phyloP scores from a whole-genome alignment of 2,888 invertebrate genomes.

The Cordilura impudica region DNA sequence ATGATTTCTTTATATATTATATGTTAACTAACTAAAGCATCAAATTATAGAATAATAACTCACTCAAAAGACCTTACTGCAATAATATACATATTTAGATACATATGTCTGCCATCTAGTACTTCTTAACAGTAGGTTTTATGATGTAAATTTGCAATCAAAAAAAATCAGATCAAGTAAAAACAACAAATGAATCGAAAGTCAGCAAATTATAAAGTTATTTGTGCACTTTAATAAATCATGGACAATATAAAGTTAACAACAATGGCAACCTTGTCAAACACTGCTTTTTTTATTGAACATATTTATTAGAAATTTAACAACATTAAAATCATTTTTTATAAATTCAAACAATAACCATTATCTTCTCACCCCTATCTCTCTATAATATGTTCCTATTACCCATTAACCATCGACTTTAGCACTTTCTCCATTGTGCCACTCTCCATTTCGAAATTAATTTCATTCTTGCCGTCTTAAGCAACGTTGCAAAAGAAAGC shows the following conservation, averaged over 20 bases:
- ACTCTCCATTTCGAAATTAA: constrained; percentile 6
- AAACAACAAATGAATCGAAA: constrained; percentile 6
- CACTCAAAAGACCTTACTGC: constrained; percentile 32
- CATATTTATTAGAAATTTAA: no score
- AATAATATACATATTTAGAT: constrained; percentile 30
- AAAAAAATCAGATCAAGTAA: constrained; percentile 2
- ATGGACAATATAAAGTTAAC: constrained; percentile 20
- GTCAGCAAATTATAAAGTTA: constrained; percentile 50
- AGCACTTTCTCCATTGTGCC: neutral
- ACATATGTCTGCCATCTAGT: neutral
- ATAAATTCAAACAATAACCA: neutral
- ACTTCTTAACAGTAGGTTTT: neutral
- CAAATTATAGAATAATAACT: constrained; percentile 52
- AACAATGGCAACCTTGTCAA: constrained; percentile 30
- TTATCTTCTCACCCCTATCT: neutral
- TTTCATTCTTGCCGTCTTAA: neutral
- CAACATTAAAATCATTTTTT: neutral
- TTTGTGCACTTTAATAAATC: constrained; percentile 32
- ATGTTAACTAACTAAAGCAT: constrained; percentile 48
- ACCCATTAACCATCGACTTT: no score
- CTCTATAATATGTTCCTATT: neutral
- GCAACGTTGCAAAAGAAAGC: neutral
- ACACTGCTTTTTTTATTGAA: neutral
- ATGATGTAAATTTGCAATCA: constrained; percentile 29
- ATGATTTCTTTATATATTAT: constrained; percentile 24